Percentiles rank a stretch among this genome's conserved stretches.
Conservation (phyloP, 2,797 vertebrate species). For the Gadopsis marmoratus region DNA sequence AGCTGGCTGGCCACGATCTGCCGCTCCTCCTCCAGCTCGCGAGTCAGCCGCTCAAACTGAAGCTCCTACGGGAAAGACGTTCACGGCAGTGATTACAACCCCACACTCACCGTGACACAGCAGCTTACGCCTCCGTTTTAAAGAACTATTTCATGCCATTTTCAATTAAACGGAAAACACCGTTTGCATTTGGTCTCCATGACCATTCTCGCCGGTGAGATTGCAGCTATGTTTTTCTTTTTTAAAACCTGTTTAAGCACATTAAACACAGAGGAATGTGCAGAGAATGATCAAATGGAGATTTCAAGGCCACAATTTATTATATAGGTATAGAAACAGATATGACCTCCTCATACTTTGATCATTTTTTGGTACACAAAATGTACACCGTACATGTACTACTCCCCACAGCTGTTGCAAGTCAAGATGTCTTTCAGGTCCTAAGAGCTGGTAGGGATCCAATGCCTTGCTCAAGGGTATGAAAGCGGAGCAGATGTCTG, state of each 20-base stretch:
- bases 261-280: not conserved
- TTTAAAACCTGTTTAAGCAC: slow-evolving; percentile 5
- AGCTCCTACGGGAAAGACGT: slow-evolving; percentile 88
- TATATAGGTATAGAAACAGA: not conserved
- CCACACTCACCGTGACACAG: slow-evolving; percentile 19
- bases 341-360: not conserved
- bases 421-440: no score
- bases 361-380: not conserved
- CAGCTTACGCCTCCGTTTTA: slow-evolving; percentile 49
- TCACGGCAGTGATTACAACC: slow-evolving; percentile 38
- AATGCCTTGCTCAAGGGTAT: slow-evolving; percentile 47
- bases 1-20: slow-evolving; percentile 97
- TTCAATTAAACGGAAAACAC: slow-evolving; percentile 58
- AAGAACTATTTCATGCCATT: slow-evolving; percentile 59
- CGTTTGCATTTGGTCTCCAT: slow-evolving; percentile 41
- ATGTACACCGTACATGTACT: not conserved
- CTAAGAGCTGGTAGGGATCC: slow-evolving; percentile 6
- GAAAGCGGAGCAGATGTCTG: slow-evolving; percentile 50
- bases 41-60: slow-evolving; percentile 95
- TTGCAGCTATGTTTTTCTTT: not conserved
- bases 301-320: slow-evolving; percentile 4
- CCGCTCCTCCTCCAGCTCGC: slow-evolving; percentile 95
- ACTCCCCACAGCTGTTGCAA: not conserved
- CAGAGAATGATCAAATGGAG: not conserved
- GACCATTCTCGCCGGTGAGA: slow-evolving; percentile 41